A percentile compares a stretch with the other conserved stretches of the same genome.
Evolutionary conservation across 1,140 invertebrate species (phyloP).

Genomic region (Drosophila prosaltans): DNA sequence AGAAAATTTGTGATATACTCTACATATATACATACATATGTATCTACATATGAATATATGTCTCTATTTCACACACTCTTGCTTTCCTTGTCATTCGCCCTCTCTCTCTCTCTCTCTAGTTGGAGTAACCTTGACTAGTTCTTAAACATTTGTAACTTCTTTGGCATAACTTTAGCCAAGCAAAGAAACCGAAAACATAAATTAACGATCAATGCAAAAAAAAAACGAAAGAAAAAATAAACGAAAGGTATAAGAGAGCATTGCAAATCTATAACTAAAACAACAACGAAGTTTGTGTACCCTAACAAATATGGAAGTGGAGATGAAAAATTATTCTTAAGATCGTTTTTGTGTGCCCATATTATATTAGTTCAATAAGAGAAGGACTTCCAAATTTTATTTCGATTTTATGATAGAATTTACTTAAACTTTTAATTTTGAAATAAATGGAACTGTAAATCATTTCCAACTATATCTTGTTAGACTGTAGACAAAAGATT

Average conservation of each 20-base stretch:
- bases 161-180: constrained; percentile 28
- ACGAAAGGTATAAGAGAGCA: constrained; percentile 18
- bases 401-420: no score
- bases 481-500: no score
- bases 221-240: no score
- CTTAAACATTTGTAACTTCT: constrained; percentile 37
- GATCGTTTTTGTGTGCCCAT: no score
- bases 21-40: constrained; percentile 2
- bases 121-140: constrained; percentile 64
- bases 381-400: no score
- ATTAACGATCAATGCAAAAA: constrained; percentile 39
- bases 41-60: neutral
- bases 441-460: no score
- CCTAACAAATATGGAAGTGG: neutral
- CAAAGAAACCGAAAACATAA: constrained; percentile 28
- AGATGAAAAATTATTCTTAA: no score
- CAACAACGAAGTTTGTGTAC: neutral
- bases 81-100: neutral
- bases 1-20: constrained; percentile 48
- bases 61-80: neutral
- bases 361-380: no score
- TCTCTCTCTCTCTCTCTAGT: neutral
- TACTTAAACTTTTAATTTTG: no score
- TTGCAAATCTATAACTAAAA: neutral
- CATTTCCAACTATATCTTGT: no score